phyloP scores from a whole-genome alignment of 2,797 vertebrate genomes.

The Gymnoscopelus braueri region DNA sequence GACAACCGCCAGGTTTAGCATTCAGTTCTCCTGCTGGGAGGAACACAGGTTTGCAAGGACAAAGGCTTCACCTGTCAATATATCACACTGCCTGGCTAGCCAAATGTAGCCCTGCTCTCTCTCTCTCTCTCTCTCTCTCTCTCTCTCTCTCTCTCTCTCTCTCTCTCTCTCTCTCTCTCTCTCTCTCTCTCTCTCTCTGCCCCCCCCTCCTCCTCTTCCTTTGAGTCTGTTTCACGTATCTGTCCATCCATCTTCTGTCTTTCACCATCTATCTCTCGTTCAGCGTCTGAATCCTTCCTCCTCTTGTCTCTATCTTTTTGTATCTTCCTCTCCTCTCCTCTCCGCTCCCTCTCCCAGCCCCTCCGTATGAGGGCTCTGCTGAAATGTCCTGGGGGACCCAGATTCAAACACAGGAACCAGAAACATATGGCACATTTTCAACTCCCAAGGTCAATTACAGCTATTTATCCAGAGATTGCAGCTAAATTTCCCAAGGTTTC shows the following conservation, averaged over 20 bases:
- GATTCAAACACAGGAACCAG: conserved; percentile 86
- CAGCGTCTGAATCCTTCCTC: conserved; percentile 51
- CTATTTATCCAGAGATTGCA: conserved; percentile 86
- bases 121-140: conserved; percentile 32
- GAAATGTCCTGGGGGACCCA: conserved; percentile 83
- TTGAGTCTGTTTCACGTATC: conserved; percentile 64
- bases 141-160: conserved; percentile 25
- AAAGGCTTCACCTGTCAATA: conserved; percentile 89
- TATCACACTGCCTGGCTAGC: conserved; percentile 82
- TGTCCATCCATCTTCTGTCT: conserved; percentile 70
- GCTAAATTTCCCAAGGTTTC: conserved; percentile 87
- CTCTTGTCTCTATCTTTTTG: conserved; percentile 45
- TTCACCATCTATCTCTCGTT: conserved; percentile 65
- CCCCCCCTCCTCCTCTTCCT: conserved; percentile 47
- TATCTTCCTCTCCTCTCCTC: conserved; percentile 63
- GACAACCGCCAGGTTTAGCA: conserved; percentile 83
- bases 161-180: conserved; percentile 5
- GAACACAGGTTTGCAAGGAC: conserved; percentile 85
- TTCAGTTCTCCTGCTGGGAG: conserved; percentile 85
- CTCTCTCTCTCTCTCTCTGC: background rate
- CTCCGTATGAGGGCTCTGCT: conserved; percentile 77
- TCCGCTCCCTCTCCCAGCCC: conserved; percentile 61
- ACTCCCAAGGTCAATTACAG: conserved; percentile 89
- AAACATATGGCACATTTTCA: conserved; percentile 88
- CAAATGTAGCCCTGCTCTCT: conserved; percentile 70